phyloP scores from a whole-genome alignment of 2,888 invertebrate genomes.

The Scelioninae gen. 1 region DNA sequence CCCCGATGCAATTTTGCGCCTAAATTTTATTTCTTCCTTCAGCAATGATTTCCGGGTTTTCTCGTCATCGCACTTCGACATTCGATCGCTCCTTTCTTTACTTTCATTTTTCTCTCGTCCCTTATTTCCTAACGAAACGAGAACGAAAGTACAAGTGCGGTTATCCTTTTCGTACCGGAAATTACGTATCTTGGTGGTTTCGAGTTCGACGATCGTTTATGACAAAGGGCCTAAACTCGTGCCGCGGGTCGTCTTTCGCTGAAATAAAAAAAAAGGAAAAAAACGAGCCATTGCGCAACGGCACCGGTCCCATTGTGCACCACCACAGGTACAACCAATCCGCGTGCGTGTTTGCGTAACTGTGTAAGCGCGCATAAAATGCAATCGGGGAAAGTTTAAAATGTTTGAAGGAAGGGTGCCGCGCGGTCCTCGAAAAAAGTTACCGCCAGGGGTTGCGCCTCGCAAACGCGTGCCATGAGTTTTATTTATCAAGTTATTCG shows the following conservation, averaged over 20 bases:
- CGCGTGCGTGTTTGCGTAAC: constrained; percentile 67
- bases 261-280: constrained; percentile 70
- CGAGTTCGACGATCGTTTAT: constrained; percentile 57
- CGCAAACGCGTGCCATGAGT: constrained; percentile 68
- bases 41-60: constrained; percentile 2
- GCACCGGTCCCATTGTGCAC: constrained; percentile 70
- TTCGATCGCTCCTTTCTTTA: constrained; percentile 9
- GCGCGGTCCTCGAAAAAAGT: constrained; percentile 58
- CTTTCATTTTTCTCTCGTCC: constrained; percentile 8
- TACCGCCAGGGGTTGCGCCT: constrained; percentile 53
- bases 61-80: constrained; percentile 6
- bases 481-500: constrained; percentile 25
- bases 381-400: constrained; percentile 80
- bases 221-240: constrained; percentile 71
- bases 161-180: constrained; percentile 63
- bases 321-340: constrained; percentile 69
- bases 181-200: constrained; percentile 69
- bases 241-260: constrained; percentile 72
- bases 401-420: constrained; percentile 82
- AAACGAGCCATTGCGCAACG: constrained; percentile 73
- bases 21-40: constrained; percentile 1
- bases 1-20: constrained; percentile 19
- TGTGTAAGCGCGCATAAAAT: constrained; percentile 66
- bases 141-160: constrained; percentile 59
- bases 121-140: constrained; percentile 26